A percentile compares a stretch with the other conserved stretches of the same genome.
Evolutionary conservation across 1,140 invertebrate genomes (phyloP).

Genomic region (Bombyx mori): ASM3026992v2 NC_085122.1:1022501-1023000

Average conservation of each 20-base stretch:
- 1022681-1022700: slow-evolving; percentile 87
- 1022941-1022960: slow-evolving; percentile 75
- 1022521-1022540: too few species aligned
- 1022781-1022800: slow-evolving; percentile 76
- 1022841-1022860: slow-evolving; percentile 89
- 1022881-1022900: slow-evolving; percentile 78
- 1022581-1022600: too few species aligned
- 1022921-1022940: slow-evolving; percentile 81
- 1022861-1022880: slow-evolving; percentile 82
- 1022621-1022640: slow-evolving; percentile 86
- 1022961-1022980: slow-evolving; percentile 83
- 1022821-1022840: slow-evolving; percentile 85
- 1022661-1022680: slow-evolving; percentile 87
- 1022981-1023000: slow-evolving; percentile 81
- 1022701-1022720: slow-evolving; percentile 79
- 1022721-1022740: slow-evolving; percentile 84
- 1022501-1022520: too few species aligned
- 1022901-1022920: slow-evolving; percentile 85
- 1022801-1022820: slow-evolving; percentile 79
- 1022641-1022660: slow-evolving; percentile 84
- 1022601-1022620: slow-evolving; percentile 68
- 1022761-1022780: slow-evolving; percentile 77
- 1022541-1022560: too few species aligned
- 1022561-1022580: too few species aligned
- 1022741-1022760: slow-evolving; percentile 78